phyloP scores from a whole-genome alignment of 2,113 vertebrate genomes.

The Pao palembangensis region DNA sequence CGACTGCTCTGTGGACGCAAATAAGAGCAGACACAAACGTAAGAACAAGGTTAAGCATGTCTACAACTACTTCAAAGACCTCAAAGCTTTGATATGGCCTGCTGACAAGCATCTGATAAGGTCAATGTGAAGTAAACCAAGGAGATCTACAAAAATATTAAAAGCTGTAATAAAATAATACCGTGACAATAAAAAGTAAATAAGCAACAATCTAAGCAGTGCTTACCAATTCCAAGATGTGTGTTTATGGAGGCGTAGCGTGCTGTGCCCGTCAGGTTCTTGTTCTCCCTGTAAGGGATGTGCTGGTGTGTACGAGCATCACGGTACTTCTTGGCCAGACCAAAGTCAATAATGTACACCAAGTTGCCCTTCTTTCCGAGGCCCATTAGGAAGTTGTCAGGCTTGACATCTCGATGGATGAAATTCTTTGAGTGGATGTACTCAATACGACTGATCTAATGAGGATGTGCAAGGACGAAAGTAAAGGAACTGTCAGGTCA shows the following conservation, averaged over 20 bases:
- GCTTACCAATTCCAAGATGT: constrained; percentile 92
- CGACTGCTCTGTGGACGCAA: constrained; percentile 85
- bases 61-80: no score
- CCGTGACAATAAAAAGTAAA: background rate
- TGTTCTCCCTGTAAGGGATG: constrained; percentile 98
- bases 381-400: constrained; percentile 97
- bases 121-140: no score
- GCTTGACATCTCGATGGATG: constrained; percentile 95
- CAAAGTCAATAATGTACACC: constrained; percentile 98
- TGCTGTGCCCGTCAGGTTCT: constrained; percentile 95
- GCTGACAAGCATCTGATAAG: no score
- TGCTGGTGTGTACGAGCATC: constrained; percentile 97
- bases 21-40: background rate
- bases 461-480: background rate
- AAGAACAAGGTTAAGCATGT: background rate
- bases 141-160: no score
- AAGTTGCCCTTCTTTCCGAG: constrained; percentile 96
- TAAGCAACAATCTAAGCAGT: no score
- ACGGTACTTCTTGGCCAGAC: constrained; percentile 95
- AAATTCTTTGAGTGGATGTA: constrained; percentile 99
- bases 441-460: constrained; percentile 94
- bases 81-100: background rate
- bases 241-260: constrained; percentile 98
- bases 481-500: background rate
- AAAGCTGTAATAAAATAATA: no score